phyloP scores from a whole-genome alignment of 92 coral and sea anemone species.

The Muricea muricata region DNA sequence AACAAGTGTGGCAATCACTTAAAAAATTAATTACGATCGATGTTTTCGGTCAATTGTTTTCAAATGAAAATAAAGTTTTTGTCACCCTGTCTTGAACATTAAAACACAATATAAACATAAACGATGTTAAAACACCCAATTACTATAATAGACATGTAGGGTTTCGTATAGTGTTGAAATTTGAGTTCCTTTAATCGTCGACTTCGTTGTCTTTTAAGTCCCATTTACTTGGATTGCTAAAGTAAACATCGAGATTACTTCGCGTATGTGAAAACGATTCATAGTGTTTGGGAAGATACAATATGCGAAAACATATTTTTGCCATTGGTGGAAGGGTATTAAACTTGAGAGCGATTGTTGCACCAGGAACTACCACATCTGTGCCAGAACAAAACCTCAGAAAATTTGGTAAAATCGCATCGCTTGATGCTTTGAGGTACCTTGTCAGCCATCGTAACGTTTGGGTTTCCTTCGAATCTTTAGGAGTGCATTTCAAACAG shows the following conservation, averaged over 20 bases:
- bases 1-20: too few relatives aligned
- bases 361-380: constrained; percentile 54
- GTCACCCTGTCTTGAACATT: too few relatives aligned
- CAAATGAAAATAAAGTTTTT: too few relatives aligned
- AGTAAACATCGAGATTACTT: constrained; percentile 54
- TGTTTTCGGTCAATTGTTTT: too few relatives aligned
- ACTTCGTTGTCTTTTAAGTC: constrained; percentile 42
- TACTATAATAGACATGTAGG: too few relatives aligned
- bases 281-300: constrained; percentile 56
- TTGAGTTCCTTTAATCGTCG: too few relatives aligned
- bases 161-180: too few relatives aligned
- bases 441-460: constrained; percentile 65
- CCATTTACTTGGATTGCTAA: constrained; percentile 53
- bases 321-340: constrained; percentile 57
- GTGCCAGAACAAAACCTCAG: constrained; percentile 66
- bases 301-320: constrained; percentile 61
- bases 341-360: constrained; percentile 45
- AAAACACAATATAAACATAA: too few relatives aligned
- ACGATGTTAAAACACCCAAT: too few relatives aligned
- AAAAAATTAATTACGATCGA: too few relatives aligned
- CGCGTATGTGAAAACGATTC: constrained; percentile 50
- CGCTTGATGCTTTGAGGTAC: constrained; percentile 55
- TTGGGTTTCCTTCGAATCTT: constrained; percentile 54
- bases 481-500: constrained; percentile 31
- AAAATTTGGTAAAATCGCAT: constrained; percentile 51